Conservation (phyloP, 1,140 invertebrate genomes). For the Drosophila cardini region DNA sequence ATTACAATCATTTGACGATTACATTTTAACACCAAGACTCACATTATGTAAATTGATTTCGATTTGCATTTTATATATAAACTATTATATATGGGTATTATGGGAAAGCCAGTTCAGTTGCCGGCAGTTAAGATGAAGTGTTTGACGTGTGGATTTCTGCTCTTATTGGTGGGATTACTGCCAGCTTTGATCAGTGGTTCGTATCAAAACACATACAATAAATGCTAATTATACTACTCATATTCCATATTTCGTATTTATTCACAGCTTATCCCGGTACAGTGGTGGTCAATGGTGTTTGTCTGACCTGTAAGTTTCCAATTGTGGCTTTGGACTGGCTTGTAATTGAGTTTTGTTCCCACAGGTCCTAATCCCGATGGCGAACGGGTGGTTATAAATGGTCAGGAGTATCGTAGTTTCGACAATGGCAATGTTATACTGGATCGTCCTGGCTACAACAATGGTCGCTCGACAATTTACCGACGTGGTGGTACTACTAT, state of each 20-base stretch:
- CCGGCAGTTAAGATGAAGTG: slow-evolving; percentile 56
- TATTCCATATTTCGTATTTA: slow-evolving; percentile 14
- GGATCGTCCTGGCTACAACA: slow-evolving; percentile 31
- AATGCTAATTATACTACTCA: slow-evolving; percentile 5
- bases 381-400: slow-evolving; percentile 52
- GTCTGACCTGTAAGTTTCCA: slow-evolving; percentile 62
- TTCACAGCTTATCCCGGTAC: slow-evolving; percentile 59
- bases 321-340: background rate
- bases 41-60: slow-evolving; percentile 59
- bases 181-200: slow-evolving; percentile 61
- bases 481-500: slow-evolving; percentile 55
- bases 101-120: slow-evolving; percentile 25
- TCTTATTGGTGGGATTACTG: slow-evolving; percentile 54
- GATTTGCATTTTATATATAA: slow-evolving; percentile 49
- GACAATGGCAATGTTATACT: slow-evolving; percentile 54
- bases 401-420: slow-evolving; percentile 70
- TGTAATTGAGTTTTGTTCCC: background rate
- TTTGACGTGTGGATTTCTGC: slow-evolving; percentile 56
- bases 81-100: slow-evolving; percentile 39
- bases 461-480: slow-evolving; percentile 36
- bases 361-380: slow-evolving; percentile 65
- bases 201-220: slow-evolving; percentile 12
- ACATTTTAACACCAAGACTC: slow-evolving; percentile 19
- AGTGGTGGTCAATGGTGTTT: slow-evolving; percentile 66
- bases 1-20: slow-evolving; percentile 35